These are phyloP conservation scores for Bedellia somnulentella DNA, from an alignment of 2,888 invertebrate genomes.

Conservation along the genomic window DNA sequence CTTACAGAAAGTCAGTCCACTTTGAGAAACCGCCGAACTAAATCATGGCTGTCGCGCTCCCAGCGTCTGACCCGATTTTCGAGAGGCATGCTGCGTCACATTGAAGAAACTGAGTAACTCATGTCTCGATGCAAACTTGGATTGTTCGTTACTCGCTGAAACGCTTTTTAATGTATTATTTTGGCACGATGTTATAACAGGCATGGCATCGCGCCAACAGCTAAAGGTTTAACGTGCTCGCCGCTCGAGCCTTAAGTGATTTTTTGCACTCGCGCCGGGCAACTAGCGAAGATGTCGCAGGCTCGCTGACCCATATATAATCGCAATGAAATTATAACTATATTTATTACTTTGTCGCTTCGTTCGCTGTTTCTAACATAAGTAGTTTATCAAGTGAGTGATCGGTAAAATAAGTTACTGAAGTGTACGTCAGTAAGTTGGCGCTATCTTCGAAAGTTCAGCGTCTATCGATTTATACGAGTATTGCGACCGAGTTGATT, in stretches of 20 bases:
- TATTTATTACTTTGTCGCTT: slow-evolving; percentile 26
- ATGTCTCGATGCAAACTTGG: slow-evolving; percentile 25
- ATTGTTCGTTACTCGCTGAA: slow-evolving; percentile 33
- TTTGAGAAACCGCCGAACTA: slow-evolving; percentile 40
- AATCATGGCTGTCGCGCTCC: slow-evolving; percentile 29
- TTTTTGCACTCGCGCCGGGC: slow-evolving; percentile 39
- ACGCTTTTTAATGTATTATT: slow-evolving; percentile 52
- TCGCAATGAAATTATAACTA: slow-evolving; percentile 35
- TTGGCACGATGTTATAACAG: slow-evolving; percentile 39
- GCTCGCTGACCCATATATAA: slow-evolving; percentile 42
- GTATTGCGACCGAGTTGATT: too few relatives aligned
- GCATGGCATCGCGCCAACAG: slow-evolving; percentile 39
- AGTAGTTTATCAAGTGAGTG: slow-evolving; percentile 15
- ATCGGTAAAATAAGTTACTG: slow-evolving; percentile 1
- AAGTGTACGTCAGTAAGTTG: too few relatives aligned
- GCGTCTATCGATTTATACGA: too few relatives aligned
- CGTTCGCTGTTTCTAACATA: slow-evolving; percentile 18
- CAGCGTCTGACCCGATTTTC: slow-evolving; percentile 38
- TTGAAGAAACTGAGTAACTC: too few relatives aligned
- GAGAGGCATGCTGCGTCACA: slow-evolving; percentile 22
- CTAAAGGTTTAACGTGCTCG: slow-evolving; percentile 46
- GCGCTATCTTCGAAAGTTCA: too few relatives aligned
- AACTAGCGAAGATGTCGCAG: slow-evolving; percentile 45
- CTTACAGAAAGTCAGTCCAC: slow-evolving; percentile 41
- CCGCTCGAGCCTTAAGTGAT: slow-evolving; percentile 44